Evolutionary conservation across 2,888 invertebrate genomes (phyloP).

Genomic region (Eupelmus urozonus): DNA sequence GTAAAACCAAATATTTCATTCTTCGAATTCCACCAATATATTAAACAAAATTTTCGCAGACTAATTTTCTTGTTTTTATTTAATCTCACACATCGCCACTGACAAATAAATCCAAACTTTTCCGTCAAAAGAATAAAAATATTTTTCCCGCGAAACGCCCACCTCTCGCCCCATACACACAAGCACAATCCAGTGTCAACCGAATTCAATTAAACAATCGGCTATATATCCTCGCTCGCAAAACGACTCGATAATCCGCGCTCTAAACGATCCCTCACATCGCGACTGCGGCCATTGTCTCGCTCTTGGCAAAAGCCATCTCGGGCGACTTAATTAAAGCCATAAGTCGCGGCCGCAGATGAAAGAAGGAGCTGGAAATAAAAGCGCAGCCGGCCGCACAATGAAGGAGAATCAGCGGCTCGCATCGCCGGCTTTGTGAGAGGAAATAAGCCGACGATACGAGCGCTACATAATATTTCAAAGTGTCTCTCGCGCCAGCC

Average conservation of each 20-base stretch:
- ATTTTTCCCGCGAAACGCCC: background rate
- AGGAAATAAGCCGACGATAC: slow-evolving; percentile 66
- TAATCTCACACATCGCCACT: too few species aligned
- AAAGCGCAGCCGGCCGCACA: background rate
- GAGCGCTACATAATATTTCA: slow-evolving; percentile 73
- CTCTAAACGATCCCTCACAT: background rate
- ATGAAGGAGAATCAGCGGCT: slow-evolving; percentile 42
- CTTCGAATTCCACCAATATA: too few species aligned
- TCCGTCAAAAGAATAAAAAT: background rate
- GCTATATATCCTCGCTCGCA: background rate
- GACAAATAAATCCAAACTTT: too few species aligned
- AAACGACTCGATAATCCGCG: background rate
- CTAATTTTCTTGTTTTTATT: too few species aligned
- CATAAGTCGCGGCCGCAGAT: slow-evolving; percentile 42
- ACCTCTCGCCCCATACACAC: too few species aligned
- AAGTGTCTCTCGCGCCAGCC: slow-evolving; percentile 66
- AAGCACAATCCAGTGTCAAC: background rate
- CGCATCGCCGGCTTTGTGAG: slow-evolving; percentile 18
- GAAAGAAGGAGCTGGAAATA: slow-evolving; percentile 27
- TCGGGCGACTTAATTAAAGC: slow-evolving; percentile 45
- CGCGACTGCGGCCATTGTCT: background rate
- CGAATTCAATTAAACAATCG: background rate
- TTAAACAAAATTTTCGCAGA: too few species aligned
- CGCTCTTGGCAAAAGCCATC: background rate
- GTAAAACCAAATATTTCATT: too few species aligned